A percentile compares a stretch with the other conserved stretches of the same genome.
These are phyloP conservation scores for Drosophila tripunctata DNA, from an alignment of 2,888 invertebrate species.

Conservation along the genomic window DNA sequence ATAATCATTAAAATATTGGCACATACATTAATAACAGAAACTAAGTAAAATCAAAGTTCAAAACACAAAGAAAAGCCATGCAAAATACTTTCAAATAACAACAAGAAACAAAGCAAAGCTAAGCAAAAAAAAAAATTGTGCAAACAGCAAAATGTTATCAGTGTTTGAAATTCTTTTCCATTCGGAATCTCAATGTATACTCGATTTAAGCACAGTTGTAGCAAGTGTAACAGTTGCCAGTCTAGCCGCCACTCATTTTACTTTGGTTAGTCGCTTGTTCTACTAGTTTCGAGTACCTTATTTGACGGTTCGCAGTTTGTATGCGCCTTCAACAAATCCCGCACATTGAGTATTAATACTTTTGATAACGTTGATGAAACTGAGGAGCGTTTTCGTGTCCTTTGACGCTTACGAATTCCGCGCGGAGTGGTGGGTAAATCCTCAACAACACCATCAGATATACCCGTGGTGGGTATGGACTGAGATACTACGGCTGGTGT, in stretches of 20 bases:
- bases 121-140: slow-evolving; percentile 25
- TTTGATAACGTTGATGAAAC: slow-evolving; percentile 83
- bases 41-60: slow-evolving; percentile 10
- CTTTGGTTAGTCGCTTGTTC: not conserved
- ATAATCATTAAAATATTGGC: slow-evolving; percentile 20
- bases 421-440: slow-evolving; percentile 54
- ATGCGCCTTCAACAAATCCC: slow-evolving; percentile 81
- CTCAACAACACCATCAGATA: slow-evolving; percentile 5
- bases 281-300: slow-evolving; percentile 60
- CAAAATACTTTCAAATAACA: slow-evolving; percentile 39
- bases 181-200: slow-evolving; percentile 10
- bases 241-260: not conserved
- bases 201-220: slow-evolving; percentile 14
- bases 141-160: slow-evolving; percentile 23
- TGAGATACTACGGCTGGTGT: slow-evolving; percentile 50
- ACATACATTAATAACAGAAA: slow-evolving; percentile 30
- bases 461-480: not conserved
- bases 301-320: slow-evolving; percentile 55
- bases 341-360: slow-evolving; percentile 83
- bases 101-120: too few relatives aligned
- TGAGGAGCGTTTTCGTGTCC: slow-evolving; percentile 81
- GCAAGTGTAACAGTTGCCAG: slow-evolving; percentile 42
- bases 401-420: slow-evolving; percentile 70
- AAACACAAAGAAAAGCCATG: slow-evolving; percentile 32
- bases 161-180: not conserved